Evolutionary conservation across 2,113 vertebrate species (phyloP).

Genomic region (Ictalurus punctatus): DNA sequence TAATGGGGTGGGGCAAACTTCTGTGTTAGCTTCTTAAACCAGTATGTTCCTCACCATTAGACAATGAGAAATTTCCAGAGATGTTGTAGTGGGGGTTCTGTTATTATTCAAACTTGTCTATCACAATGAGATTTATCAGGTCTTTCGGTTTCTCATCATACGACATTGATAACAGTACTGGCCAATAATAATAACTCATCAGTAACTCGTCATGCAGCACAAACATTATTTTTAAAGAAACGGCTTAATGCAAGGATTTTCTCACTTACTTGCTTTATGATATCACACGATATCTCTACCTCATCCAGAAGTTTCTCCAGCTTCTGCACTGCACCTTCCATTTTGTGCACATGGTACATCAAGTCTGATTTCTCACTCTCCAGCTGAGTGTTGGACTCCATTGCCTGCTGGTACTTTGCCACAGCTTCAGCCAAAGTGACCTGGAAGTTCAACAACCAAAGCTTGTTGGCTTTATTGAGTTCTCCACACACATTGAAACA

Average conservation of each 20-base stretch:
- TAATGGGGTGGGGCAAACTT: too few species aligned
- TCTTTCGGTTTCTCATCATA: too few species aligned
- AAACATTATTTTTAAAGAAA: too few species aligned
- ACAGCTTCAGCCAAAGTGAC: not conserved
- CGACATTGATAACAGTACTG: too few species aligned
- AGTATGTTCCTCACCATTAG: too few species aligned
- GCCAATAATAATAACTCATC: too few species aligned
- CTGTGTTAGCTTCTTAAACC: too few species aligned
- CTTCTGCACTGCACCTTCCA: not conserved
- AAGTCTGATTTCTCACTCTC: not conserved
- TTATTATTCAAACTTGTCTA: too few species aligned
- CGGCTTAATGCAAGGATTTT: not conserved
- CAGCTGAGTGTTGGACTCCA: not conserved
- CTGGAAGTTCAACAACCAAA: not conserved
- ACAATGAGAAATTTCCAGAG: too few species aligned
- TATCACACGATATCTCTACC: not conserved
- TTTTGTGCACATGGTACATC: not conserved
- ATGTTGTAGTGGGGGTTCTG: too few species aligned
- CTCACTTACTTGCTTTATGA: not conserved
- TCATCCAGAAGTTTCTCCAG: not conserved
- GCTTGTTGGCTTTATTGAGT: not conserved
- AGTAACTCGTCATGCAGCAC: too few species aligned
- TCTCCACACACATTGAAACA: not conserved
- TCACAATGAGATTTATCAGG: too few species aligned
- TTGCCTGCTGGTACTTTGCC: not conserved